Evolutionary conservation across 30 jellyfish, hydroid and myxozoan genomes (phyloP).

Genomic region (Turritopsis rubra): DNA sequence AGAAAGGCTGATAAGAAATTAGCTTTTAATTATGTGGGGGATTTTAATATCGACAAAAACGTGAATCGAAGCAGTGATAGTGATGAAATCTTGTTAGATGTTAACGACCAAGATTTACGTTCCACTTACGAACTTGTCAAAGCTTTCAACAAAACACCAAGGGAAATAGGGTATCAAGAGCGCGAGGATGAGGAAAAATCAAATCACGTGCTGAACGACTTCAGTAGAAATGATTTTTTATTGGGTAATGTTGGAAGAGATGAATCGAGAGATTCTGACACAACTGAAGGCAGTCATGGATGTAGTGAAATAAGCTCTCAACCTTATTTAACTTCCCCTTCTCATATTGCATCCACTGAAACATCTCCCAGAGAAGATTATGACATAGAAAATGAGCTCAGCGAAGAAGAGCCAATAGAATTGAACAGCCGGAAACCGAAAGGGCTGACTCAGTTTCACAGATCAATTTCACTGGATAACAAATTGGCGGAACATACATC

Average conservation of each 20-base stretch:
- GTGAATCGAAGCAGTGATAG: neutral
- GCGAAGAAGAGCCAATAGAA: neutral
- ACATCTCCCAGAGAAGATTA: neutral
- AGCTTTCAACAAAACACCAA: neutral
- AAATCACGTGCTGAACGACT: neutral
- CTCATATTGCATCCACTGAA: neutral
- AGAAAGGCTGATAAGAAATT: neutral
- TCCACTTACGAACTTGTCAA: neutral
- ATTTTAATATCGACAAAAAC: neutral
- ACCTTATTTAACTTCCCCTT: neutral
- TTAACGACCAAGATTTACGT: neutral
- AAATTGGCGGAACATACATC: too few species aligned
- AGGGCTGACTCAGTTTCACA: neutral
- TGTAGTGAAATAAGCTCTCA: neutral
- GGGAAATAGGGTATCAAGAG: neutral
- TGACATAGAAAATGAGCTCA: neutral
- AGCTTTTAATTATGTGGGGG: neutral
- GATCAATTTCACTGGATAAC: neutral
- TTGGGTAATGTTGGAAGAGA: neutral
- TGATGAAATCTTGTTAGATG: neutral
- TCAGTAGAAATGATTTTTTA: neutral
- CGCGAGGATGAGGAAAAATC: neutral
- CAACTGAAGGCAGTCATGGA: neutral
- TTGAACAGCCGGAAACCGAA: neutral
- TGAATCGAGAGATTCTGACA: neutral